These are phyloP conservation scores for Emydoidea blandingii DNA, from an alignment of 2,797 vertebrate genomes.

Conservation along the genomic window DNA sequence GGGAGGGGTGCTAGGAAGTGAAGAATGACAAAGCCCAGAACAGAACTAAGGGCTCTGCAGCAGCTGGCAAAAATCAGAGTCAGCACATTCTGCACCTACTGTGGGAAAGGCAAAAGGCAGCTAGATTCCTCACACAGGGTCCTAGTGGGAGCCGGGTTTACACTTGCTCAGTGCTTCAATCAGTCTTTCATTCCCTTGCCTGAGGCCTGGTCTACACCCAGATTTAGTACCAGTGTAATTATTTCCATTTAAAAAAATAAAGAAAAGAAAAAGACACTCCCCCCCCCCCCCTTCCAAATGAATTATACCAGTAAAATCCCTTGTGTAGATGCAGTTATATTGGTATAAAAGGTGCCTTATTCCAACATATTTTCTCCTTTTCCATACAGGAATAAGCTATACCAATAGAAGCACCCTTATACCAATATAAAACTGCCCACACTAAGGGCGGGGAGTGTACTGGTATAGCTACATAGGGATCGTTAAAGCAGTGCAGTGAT, in stretches of 20 bases:
- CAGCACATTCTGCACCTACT: not conserved
- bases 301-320: not conserved
- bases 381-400: not conserved
- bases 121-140: not conserved
- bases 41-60: not conserved
- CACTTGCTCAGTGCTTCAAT: not conserved
- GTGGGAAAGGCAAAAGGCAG: not conserved
- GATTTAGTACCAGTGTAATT: not conserved
- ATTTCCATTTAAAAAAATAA: not conserved
- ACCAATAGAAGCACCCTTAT: not conserved
- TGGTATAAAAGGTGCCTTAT: not conserved
- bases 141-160: not conserved
- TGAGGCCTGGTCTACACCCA: not conserved
- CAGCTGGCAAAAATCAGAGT: not conserved
- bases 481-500: not conserved
- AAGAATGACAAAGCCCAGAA: not conserved
- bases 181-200: not conserved
- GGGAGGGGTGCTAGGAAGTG: not conserved
- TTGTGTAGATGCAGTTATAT: not conserved
- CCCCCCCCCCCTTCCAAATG: not conserved
- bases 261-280: not conserved
- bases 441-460: not conserved
- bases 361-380: not conserved
- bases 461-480: not conserved
- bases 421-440: too few species aligned